These are phyloP conservation scores for Burhinus bistriatus DNA, from an alignment of 2,113 vertebrate genomes.

Conservation along the genomic window DNA sequence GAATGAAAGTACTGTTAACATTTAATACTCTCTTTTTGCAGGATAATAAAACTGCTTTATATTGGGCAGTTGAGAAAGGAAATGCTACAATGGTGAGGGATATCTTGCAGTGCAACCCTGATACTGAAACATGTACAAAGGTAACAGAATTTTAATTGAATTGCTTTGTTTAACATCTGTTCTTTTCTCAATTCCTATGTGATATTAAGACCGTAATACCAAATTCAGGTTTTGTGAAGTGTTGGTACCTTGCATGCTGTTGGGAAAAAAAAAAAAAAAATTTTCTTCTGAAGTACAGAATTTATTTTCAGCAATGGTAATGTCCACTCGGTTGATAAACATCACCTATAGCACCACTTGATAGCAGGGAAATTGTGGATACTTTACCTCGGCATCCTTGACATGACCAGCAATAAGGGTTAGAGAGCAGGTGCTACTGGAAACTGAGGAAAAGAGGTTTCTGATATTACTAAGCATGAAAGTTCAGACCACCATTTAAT, in stretches of 20 bases:
- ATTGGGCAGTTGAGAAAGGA: constrained; percentile 98
- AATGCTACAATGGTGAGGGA: constrained; percentile 96
- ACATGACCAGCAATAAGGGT: neutral
- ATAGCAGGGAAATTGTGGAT: neutral
- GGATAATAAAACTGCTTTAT: constrained; percentile 96
- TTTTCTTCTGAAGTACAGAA: neutral
- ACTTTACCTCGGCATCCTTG: neutral
- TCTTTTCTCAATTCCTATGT: neutral
- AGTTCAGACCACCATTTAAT: neutral
- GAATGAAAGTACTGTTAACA: neutral
- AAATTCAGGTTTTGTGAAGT: neutral
- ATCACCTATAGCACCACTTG: neutral
- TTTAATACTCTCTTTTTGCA: constrained; percentile 23
- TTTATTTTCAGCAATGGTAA: neutral
- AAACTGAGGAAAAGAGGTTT: neutral
- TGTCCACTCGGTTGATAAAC: neutral
- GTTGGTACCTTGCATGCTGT: neutral
- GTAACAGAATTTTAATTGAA: constrained; percentile 59
- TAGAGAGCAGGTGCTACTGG: neutral
- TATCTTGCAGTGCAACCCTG: constrained; percentile 96
- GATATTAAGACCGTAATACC: neutral
- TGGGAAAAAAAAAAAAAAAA: neutral
- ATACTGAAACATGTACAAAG: constrained; percentile 96
- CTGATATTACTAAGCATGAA: neutral
- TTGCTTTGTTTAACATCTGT: neutral